Conservation (phyloP, 2,113 vertebrate species). For the Lichenostomus cassidix region DNA sequence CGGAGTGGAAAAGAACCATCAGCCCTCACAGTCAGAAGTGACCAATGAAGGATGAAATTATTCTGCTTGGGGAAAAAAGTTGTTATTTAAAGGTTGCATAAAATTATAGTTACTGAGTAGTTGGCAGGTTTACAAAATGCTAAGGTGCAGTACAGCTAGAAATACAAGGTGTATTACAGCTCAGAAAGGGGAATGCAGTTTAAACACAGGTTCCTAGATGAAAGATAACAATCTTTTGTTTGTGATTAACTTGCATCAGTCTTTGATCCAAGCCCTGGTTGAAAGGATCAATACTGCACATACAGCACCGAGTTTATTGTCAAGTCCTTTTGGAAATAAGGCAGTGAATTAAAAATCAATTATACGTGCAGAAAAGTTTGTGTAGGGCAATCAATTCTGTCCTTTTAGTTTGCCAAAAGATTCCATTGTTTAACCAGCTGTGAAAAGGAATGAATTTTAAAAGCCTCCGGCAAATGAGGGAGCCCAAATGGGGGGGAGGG, state of each 20-base stretch:
- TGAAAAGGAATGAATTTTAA: constrained; percentile 63
- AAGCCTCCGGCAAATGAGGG: constrained; percentile 66
- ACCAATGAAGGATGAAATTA: background rate
- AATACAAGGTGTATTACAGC: background rate
- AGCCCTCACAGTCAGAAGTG: background rate
- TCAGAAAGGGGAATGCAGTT: background rate
- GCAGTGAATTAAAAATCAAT: constrained; percentile 76
- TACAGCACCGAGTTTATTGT: constrained; percentile 59
- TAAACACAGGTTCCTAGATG: constrained; percentile 5
- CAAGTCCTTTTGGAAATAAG: constrained; percentile 64
- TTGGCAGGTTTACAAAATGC: background rate
- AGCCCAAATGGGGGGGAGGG: background rate
- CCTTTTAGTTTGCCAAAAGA: constrained; percentile 71
- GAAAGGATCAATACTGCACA: constrained; percentile 41
- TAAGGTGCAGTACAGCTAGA: background rate
- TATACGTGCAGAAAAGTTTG: constrained; percentile 63
- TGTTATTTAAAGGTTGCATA: background rate
- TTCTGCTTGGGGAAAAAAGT: background rate
- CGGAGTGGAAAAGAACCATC: background rate
- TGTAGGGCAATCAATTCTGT: constrained; percentile 66
- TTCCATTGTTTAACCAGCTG: constrained; percentile 67
- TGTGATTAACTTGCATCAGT: constrained; percentile 25
- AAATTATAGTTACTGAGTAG: background rate
- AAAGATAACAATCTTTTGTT: constrained; percentile 29
- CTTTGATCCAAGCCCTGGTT: constrained; percentile 45